phyloP scores from a whole-genome alignment of 1,140 invertebrate species.

The Monochamus saltuarius region DNA sequence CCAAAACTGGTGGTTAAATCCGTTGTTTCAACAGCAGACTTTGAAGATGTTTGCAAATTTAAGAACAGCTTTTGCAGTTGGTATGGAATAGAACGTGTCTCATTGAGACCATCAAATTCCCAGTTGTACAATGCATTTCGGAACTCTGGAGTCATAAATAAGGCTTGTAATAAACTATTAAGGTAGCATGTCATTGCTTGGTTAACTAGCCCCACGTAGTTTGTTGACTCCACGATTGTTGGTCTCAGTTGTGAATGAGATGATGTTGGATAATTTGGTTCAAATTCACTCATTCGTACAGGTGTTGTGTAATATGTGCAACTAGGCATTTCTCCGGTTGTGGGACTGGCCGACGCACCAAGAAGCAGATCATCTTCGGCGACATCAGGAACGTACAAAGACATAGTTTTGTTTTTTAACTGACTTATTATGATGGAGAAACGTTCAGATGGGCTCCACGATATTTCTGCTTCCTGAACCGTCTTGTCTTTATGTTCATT shows the following conservation, averaged over 20 bases:
- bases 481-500: conserved; percentile 50
- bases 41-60: conserved; percentile 79
- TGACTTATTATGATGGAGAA: conserved; percentile 47
- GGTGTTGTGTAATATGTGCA: not conserved
- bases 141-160: conserved; percentile 96
- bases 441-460: conserved; percentile 43
- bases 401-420: conserved; percentile 38
- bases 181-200: conserved; percentile 95
- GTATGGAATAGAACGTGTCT: conserved; percentile 77
- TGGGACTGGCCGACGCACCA: conserved; percentile 61
- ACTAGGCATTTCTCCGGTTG: conserved; percentile 43
- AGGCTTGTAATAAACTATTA: conserved; percentile 85
- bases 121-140: conserved; percentile 87
- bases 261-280: conserved; percentile 2
- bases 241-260: conserved; percentile 24
- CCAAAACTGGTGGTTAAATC: conserved; percentile 88
- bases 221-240: conserved; percentile 41
- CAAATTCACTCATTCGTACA: not conserved
- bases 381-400: conserved; percentile 36
- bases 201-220: conserved; percentile 86
- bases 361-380: conserved; percentile 57
- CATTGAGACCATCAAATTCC: conserved; percentile 74
- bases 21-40: conserved; percentile 80
- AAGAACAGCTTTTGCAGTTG: conserved; percentile 88
- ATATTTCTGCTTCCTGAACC: conserved; percentile 52